Percentiles rank a stretch among this genome's conserved stretches.
Conservation (phyloP, 2,113 vertebrate genomes). For the Hirundichthys speculiger region DNA sequence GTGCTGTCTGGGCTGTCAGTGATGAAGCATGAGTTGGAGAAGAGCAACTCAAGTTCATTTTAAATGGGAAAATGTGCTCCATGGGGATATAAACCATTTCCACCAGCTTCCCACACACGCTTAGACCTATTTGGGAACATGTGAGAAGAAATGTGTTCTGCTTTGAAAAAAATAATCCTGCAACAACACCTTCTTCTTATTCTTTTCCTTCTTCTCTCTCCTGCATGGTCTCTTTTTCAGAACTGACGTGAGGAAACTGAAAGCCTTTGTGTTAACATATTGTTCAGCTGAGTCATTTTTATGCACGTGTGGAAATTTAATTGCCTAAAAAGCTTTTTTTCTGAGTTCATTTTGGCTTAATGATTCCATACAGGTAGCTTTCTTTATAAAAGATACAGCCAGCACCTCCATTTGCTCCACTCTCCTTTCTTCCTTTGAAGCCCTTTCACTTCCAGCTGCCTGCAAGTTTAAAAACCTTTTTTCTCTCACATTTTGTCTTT, state of each 20-base stretch:
- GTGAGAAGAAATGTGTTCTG: slow-evolving; percentile 16
- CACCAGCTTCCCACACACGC: slow-evolving; percentile 33
- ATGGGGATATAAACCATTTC: slow-evolving; percentile 27
- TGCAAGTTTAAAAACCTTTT: slow-evolving; percentile 10
- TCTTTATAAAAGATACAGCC: slow-evolving; percentile 28
- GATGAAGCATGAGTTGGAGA: slow-evolving; percentile 36
- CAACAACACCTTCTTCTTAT: slow-evolving; percentile 8
- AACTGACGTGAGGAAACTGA: slow-evolving; percentile 48
- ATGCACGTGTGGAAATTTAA: slow-evolving; percentile 17
- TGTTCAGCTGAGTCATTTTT: slow-evolving; percentile 38
- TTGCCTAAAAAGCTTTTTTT: slow-evolving; percentile 2
- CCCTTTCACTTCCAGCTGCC: slow-evolving; percentile 13
- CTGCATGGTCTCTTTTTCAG: slow-evolving; percentile 10
- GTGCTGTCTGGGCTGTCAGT: slow-evolving; percentile 37
- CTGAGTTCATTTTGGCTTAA: slow-evolving; percentile 19
- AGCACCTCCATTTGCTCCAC: not conserved
- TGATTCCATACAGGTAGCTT: slow-evolving; percentile 28
- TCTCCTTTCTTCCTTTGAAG: slow-evolving; percentile 23
- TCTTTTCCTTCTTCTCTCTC: no score
- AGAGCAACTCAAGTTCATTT: slow-evolving; percentile 23
- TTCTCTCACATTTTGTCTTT: slow-evolving; percentile 15
- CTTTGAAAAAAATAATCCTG: slow-evolving; percentile 52
- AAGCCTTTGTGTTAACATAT: slow-evolving; percentile 37
- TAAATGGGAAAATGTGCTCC: slow-evolving; percentile 12
- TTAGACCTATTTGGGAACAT: slow-evolving; percentile 24